Base-by-base conservation (phyloP, 2,113 vertebrate species). In the Neogobius melanostomus region DNA sequence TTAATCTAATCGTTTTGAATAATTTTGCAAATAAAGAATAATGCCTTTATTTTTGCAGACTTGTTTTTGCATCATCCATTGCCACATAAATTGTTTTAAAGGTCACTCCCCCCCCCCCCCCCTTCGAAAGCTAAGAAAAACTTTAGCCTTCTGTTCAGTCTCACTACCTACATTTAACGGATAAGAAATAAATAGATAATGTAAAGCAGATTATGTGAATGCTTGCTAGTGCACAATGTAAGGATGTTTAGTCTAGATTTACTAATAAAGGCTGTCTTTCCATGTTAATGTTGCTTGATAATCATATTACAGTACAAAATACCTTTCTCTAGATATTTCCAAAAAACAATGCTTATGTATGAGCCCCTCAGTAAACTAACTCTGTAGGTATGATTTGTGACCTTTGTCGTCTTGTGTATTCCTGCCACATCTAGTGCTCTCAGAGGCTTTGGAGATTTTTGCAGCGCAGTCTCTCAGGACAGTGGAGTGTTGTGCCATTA, bases 401-500 rank as follows among this genome's bases (percentile, higher is more conserved):
- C 51, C 63, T 61, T 79, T 10, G 28, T 52, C 36, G 53, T 71
- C 47, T 43, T 61, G 8, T 68, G 72, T 59, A 21, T 73, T 71
- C 50, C 44, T 59, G 2, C 36, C 69, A 64, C 52, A 75, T 77
- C 57, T 12, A n/a, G 68, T 74, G 86, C 72, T 77, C 77, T 47
- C 28, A 65, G 57, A 9, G 28, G 28, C 6, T 1, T 80, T 69
- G 59, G 69, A 54, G 60, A 54, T 71, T 69, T 82, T 80, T 69
- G 60, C 52, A 43, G 5, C 48, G 36, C 21, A 21, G 63, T 84
- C 82, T 81, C 79, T 15, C 45, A 71, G 81, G 82, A 84, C 72
- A 42, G 49, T 77, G 49, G 28, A 73, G 79, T 82, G 87, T 74
- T 85, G 79, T 89, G 82, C 89, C 21, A 85, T 87, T 90, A 85